Evolutionary conservation across 2,797 vertebrate genomes (phyloP), one percentile per base, ranked within the genome.

Genomic region (Sparidentex hasta): DNA sequence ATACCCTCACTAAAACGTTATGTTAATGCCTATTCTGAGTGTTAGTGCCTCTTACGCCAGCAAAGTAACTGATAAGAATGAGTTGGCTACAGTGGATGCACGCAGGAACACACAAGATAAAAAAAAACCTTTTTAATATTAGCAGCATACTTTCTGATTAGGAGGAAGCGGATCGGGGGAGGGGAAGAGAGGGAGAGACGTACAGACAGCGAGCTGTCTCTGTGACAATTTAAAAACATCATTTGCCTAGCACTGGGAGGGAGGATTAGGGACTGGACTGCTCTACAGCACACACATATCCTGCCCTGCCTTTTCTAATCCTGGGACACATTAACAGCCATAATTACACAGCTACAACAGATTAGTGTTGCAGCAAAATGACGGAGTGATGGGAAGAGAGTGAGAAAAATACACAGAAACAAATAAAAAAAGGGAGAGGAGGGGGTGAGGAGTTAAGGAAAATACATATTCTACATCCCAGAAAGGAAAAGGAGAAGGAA

Each of bases 301-400:
- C 65, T 70, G 44, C 50, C 57, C 65, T 70, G 44, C 50, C 57
- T 84, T 90, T 33, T 91, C 84, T 93, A 94, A 94, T 95, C 91
- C 91, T 82, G 64, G 85, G 90, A 86, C 84, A 92, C 86, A 93
- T 90, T 92, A 94, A 90, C 86, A 92, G 75, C 74, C 78, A 77
- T 87, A 93, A 95, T 94, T 93, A 91, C 89, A 90, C 55, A 69
- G 78, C 87, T 83, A 87, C 88, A 88, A 84, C 69, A 84, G 90
- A 95, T 94, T 94, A 93, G 88, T 82, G 88, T 88, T 82, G 82
- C 85, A 84, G 80, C 78, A 83, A 86, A 86, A 78, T 71, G 54
- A 85, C 79, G 75, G 84, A 82, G 78, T 75, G 80, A 71, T 74
- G 71, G 79, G 61, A 77, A 61, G 77, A 50, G 56, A 72, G 82